Evolutionary conservation across 2,888 invertebrate genomes (phyloP).

Genomic region (Coenonympha arcania): DNA sequence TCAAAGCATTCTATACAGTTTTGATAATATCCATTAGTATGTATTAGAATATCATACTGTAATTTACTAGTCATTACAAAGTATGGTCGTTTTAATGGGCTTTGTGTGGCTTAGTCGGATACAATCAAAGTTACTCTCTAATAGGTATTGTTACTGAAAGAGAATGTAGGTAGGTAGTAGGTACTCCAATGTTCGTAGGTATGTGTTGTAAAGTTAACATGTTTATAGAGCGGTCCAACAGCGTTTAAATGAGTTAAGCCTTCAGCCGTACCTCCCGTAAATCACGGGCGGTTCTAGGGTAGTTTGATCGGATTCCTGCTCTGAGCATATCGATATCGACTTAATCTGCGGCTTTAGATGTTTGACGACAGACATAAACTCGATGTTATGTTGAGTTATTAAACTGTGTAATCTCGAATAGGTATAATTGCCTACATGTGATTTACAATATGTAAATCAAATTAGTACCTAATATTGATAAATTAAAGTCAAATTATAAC

Average conservation of each 20-base stretch:
- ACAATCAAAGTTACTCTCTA: not conserved
- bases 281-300: not conserved
- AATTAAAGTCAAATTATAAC: too few relatives aligned
- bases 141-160: not conserved
- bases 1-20: too few relatives aligned
- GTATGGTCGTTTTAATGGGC: not conserved
- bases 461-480: too few relatives aligned
- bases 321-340: slow-evolving; percentile 6
- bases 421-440: too few relatives aligned
- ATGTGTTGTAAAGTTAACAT: not conserved
- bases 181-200: too few relatives aligned
- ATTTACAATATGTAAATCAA: too few relatives aligned
- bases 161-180: too few relatives aligned
- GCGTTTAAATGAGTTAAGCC: not conserved
- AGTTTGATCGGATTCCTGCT: not conserved
- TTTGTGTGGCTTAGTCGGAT: not conserved
- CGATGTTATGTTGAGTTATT: slow-evolving; percentile 4
- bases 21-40: too few relatives aligned
- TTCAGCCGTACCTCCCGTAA: not conserved
- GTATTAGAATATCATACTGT: too few relatives aligned
- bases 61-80: too few relatives aligned
- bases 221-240: not conserved
- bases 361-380: slow-evolving; percentile 5
- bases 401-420: too few relatives aligned
- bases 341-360: not conserved